Evolutionary conservation across 2,888 invertebrate genomes (phyloP).

Genomic region (Nephrotoma flavescens): DNA sequence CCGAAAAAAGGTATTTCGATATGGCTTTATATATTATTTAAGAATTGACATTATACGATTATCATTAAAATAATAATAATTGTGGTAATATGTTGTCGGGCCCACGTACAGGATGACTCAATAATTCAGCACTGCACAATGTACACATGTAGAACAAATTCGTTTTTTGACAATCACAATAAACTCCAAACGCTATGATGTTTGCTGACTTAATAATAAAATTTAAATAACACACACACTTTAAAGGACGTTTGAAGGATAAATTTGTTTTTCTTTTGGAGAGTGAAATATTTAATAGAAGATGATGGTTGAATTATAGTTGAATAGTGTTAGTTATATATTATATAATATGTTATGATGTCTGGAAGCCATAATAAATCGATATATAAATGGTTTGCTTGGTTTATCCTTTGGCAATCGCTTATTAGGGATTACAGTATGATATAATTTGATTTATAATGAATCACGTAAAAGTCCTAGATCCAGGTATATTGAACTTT

Average conservation of each 20-base stretch:
- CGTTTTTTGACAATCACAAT: neutral
- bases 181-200: neutral
- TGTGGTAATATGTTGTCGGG: neutral
- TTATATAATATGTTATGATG: neutral
- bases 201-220: neutral
- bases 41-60: neutral
- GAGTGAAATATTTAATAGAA: neutral
- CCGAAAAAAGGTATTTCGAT: neutral
- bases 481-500: neutral
- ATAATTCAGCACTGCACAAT: neutral
- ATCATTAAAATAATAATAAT: neutral
- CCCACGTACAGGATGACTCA: neutral
- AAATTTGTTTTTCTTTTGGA: neutral
- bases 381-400: neutral
- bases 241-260: neutral
- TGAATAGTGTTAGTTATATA: neutral
- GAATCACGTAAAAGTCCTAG: neutral
- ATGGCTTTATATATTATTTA: neutral
- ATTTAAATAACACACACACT: neutral
- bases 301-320: neutral
- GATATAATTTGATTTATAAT: neutral
- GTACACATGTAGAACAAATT: neutral
- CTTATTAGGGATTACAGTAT: neutral
- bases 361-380: neutral
- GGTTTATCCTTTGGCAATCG: neutral